These are phyloP conservation scores for Bugula neritina DNA, from an alignment of 2,888 invertebrate genomes.

Conservation along the genomic window DNA sequence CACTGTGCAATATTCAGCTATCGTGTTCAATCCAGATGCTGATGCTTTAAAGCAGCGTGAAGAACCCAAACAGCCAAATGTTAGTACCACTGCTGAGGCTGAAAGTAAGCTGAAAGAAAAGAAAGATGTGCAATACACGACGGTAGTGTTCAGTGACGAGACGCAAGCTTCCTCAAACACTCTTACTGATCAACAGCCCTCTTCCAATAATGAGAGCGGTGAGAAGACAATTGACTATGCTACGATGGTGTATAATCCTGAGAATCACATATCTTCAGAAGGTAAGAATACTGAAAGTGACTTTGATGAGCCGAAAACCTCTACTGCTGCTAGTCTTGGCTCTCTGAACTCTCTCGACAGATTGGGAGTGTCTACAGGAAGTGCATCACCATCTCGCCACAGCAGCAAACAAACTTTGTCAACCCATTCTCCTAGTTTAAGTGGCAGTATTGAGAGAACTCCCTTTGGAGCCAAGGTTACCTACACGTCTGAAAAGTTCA, in stretches of 20 bases:
- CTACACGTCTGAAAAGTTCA: not conserved
- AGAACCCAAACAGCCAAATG: not conserved
- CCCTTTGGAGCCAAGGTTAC: slow-evolving; percentile 18
- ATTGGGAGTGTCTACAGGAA: not conserved
- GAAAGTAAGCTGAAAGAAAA: too few species aligned
- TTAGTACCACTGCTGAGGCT: not conserved
- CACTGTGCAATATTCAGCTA: slow-evolving; percentile 18
- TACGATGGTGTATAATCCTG: not conserved
- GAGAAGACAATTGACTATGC: not conserved
- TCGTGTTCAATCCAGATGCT: not conserved
- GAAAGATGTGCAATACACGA: not conserved
- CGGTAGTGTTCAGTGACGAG: not conserved
- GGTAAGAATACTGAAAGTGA: not conserved
- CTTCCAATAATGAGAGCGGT: too few species aligned
- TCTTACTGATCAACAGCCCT: not conserved
- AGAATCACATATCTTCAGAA: not conserved
- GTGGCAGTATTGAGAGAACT: not conserved
- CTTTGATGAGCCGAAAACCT: too few species aligned
- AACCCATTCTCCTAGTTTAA: not conserved
- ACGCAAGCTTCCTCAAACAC: not conserved
- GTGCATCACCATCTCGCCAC: not conserved
- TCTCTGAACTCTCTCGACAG: too few species aligned
- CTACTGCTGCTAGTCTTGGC: too few species aligned
- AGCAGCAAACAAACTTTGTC: not conserved
- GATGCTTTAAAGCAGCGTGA: too few species aligned